Evolutionary conservation across 64 coral and sea anemone species (phyloP).

Genomic region (Stylophora pistillata): DNA sequence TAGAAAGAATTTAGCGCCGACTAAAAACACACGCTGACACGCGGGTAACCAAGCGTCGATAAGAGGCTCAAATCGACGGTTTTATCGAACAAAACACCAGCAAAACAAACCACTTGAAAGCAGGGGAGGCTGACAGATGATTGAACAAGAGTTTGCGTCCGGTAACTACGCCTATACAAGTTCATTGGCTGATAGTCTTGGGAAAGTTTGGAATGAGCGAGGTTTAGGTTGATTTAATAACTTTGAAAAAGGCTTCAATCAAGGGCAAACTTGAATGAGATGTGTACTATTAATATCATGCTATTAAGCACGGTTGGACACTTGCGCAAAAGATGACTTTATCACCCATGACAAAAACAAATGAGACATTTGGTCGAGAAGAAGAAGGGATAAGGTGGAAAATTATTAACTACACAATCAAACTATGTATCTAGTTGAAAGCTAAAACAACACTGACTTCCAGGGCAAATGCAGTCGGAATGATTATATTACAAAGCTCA

Average conservation of each 20-base stretch:
- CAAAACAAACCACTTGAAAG: background rate
- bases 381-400: too few relatives aligned
- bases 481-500: too few relatives aligned
- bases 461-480: too few relatives aligned
- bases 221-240: background rate
- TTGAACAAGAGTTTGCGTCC: background rate
- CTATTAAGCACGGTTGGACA: background rate
- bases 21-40: background rate
- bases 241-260: background rate
- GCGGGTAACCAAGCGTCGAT: background rate
- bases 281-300: background rate
- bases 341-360: too few relatives aligned
- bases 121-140: background rate
- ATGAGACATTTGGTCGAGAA: too few relatives aligned
- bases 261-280: background rate
- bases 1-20: background rate
- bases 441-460: too few relatives aligned
- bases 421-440: too few relatives aligned
- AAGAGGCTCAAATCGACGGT: background rate
- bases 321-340: background rate
- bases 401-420: too few relatives aligned
- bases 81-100: background rate
- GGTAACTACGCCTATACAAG: background rate
- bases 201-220: background rate
- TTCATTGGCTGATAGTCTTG: background rate